phyloP scores from a whole-genome alignment of 2,888 invertebrate species.

The Leptopilina myrica region DNA sequence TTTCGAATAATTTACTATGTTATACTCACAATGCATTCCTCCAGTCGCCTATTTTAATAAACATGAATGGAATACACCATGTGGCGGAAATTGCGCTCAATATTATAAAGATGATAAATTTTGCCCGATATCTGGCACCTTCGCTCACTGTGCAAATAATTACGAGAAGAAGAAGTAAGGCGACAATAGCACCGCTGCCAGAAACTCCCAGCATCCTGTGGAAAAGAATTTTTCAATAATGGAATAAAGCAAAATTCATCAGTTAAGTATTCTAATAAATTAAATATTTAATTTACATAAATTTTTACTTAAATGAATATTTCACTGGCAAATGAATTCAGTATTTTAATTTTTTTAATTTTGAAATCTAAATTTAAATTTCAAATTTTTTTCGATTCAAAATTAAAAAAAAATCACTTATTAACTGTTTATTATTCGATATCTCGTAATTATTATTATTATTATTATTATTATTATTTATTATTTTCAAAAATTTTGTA shows the following conservation, averaged over 20 bases:
- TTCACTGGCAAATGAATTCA: too few species aligned
- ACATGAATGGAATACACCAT: slow-evolving; percentile 86
- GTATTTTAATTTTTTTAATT: too few species aligned
- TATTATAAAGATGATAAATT: slow-evolving; percentile 82
- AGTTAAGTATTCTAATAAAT: too few species aligned
- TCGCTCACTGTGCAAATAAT: slow-evolving; percentile 78
- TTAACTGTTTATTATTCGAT: too few species aligned
- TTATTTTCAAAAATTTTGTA: too few species aligned
- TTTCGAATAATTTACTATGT: slow-evolving; percentile 37
- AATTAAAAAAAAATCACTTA: too few species aligned
- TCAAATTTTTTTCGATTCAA: too few species aligned
- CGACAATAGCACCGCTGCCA: slow-evolving; percentile 65
- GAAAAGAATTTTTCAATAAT: slow-evolving; percentile 45
- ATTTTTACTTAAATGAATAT: too few species aligned
- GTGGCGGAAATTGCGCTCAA: slow-evolving; percentile 81
- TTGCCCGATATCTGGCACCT: slow-evolving; percentile 84
- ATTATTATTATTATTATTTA: too few species aligned
- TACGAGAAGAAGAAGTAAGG: slow-evolving; percentile 66
- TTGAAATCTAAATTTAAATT: too few species aligned
- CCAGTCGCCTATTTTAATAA: slow-evolving; percentile 84
- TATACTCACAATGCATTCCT: slow-evolving; percentile 89
- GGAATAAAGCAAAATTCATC: background rate
- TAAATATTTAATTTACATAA: too few species aligned
- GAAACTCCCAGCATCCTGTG: slow-evolving; percentile 67
- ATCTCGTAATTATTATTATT: too few species aligned